Evolutionary conservation across 2,797 vertebrate species (phyloP).

Genomic region (Schizopygopsis malacanthus): DNA sequence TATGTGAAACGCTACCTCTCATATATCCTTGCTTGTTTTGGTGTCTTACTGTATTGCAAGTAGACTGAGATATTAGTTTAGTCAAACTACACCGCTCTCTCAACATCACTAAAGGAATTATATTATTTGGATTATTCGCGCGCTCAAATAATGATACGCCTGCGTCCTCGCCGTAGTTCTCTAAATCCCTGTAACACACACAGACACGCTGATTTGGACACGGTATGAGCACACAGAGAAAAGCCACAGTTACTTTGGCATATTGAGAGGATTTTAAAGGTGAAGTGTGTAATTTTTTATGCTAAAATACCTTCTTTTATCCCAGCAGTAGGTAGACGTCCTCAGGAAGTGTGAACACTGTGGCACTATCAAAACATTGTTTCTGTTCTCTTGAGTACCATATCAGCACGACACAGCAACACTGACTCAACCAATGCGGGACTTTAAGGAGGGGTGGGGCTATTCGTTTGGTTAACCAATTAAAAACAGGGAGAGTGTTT

Average conservation of each 20-base stretch:
- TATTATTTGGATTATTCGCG: conserved; percentile 14
- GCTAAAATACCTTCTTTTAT: conserved; percentile 39
- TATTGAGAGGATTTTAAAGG: conserved; percentile 33
- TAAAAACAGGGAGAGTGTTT: background rate
- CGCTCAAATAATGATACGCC: conserved; percentile 22
- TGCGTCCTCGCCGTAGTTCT: background rate
- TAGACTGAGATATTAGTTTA: background rate
- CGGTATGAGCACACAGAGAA: background rate
- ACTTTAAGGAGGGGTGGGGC: background rate
- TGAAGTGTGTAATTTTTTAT: conserved; percentile 34
- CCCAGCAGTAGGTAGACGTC: conserved; percentile 29
- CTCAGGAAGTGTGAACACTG: conserved; percentile 27
- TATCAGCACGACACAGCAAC: background rate
- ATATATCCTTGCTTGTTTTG: background rate
- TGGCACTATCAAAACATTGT: conserved; percentile 1
- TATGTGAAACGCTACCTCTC: background rate
- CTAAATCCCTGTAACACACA: conserved; percentile 34
- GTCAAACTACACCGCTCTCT: background rate
- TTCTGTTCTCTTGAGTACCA: background rate
- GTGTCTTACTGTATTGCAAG: background rate
- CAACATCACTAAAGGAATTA: conserved; percentile 1
- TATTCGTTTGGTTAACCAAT: background rate
- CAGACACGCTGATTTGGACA: conserved; percentile 24
- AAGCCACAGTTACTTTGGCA: conserved; percentile 18
- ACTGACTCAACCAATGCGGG: background rate